A percentile compares a stretch with the other conserved stretches of the same genome.
These are phyloP conservation scores for Eupelmus urozonus DNA, from an alignment of 2,888 invertebrate genomes.

Conservation along the genomic window DNA sequence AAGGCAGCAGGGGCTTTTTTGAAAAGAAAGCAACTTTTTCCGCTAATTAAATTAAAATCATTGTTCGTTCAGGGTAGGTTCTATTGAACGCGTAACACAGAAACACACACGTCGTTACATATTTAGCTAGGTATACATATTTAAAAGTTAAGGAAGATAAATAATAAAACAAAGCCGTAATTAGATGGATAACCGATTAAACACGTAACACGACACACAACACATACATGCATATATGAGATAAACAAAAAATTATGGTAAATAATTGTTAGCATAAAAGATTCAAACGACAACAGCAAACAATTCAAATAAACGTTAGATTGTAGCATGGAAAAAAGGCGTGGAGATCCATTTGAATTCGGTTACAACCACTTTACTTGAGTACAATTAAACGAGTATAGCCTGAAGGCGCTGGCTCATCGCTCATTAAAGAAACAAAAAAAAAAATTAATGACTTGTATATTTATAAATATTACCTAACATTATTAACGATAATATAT, in stretches of 20 bases:
- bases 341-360: constrained; percentile 46
- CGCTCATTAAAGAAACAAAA: constrained; percentile 67
- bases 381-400: constrained; percentile 65
- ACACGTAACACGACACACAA: not conserved
- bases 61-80: constrained; percentile 54
- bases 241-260: constrained; percentile 13
- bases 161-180: constrained; percentile 19
- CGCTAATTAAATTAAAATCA: constrained; percentile 49
- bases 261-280: constrained; percentile 14
- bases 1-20: constrained; percentile 28
- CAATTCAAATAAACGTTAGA: constrained; percentile 20
- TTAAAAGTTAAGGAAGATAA: constrained; percentile 25
- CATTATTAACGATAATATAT: constrained; percentile 67
- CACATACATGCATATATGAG: constrained; percentile 16
- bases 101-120: constrained; percentile 38
- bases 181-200: constrained; percentile 40
- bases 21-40: constrained; percentile 42
- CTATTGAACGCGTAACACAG: constrained; percentile 26
- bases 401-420: constrained; percentile 71
- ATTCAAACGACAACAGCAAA: constrained; percentile 5
- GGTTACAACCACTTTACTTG: constrained; percentile 63
- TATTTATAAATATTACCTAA: constrained; percentile 76
- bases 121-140: constrained; percentile 51
- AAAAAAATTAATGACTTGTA: constrained; percentile 71
- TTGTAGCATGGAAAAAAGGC: constrained; percentile 3